A percentile compares a stretch with the other conserved stretches of the same genome.
phyloP scores from a whole-genome alignment of 2,113 vertebrate species.

The Nerophis lumbriciformis region DNA sequence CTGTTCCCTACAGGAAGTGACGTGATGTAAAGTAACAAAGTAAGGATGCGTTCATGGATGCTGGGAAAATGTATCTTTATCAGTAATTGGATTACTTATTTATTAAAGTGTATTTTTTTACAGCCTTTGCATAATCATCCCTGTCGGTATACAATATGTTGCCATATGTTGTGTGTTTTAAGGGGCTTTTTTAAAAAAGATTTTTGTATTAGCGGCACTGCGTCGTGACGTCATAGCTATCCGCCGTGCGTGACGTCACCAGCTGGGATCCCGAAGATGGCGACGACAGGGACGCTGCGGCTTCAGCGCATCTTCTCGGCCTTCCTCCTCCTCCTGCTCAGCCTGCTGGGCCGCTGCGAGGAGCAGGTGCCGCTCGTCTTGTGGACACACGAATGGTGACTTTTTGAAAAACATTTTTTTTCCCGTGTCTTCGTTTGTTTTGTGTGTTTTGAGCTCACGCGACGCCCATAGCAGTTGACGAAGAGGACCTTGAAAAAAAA shows the following conservation, averaged over 20 bases:
- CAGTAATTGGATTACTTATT: too few species aligned
- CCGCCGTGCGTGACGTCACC: background rate
- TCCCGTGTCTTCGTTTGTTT: background rate
- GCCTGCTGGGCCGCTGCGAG: background rate
- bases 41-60: too few species aligned
- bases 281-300: background rate
- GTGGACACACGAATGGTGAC: constrained; percentile 8
- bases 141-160: too few species aligned
- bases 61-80: too few species aligned
- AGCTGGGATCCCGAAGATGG: constrained; percentile 8
- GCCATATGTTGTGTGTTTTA: too few species aligned
- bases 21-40: too few species aligned
- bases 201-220: too few species aligned
- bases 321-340: background rate
- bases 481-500: too few species aligned
- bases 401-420: background rate
- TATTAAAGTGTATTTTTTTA: too few species aligned
- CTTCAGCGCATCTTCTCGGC: background rate
- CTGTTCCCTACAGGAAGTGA: too few species aligned
- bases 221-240: background rate
- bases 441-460: background rate
- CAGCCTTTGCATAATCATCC: too few species aligned
- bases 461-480: background rate
- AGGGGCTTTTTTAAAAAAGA: too few species aligned
- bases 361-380: constrained; percentile 9